A percentile compares a stretch with the other conserved stretches of the same genome.
phyloP scores from a whole-genome alignment of 2,113 vertebrate species.

The Entomyzon cyanotis region DNA sequence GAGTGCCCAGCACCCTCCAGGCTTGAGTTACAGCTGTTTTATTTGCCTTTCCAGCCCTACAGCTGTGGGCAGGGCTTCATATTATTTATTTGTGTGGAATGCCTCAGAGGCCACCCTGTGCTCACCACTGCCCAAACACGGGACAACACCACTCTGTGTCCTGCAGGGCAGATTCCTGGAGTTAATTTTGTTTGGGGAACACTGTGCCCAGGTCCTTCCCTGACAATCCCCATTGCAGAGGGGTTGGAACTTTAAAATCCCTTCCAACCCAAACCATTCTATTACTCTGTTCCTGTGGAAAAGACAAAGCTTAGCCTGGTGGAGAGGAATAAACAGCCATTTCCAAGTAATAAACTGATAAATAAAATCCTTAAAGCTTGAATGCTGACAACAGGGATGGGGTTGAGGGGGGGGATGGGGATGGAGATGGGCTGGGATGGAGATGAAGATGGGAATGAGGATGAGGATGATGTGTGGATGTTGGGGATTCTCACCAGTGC shows the following conservation, averaged over 20 bases:
- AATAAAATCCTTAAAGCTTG: neutral
- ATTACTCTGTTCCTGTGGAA: neutral
- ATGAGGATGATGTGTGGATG: neutral
- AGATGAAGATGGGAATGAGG: neutral
- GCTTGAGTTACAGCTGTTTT: conserved; percentile 56
- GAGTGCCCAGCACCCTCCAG: neutral
- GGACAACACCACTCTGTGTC: neutral
- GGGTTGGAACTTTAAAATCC: neutral
- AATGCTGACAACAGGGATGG: neutral
- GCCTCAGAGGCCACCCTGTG: neutral
- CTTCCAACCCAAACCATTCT: neutral
- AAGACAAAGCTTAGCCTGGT: neutral
- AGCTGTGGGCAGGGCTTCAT: neutral
- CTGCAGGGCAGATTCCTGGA: neutral
- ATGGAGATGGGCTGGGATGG: neutral
- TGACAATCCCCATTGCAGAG: neutral
- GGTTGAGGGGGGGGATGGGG: neutral
- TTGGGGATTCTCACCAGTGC: fast-evolving
- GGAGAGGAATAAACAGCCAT: neutral
- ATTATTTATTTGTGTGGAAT: conserved; percentile 47
- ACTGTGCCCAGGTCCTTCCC: neutral
- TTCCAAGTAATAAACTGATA: neutral
- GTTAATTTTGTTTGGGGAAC: neutral
- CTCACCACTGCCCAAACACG: neutral
- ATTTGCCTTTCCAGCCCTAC: conserved; percentile 53